Percentiles rank a stretch among this genome's conserved stretches.
These are phyloP conservation scores for Nannoperca obscura DNA, from an alignment of 2,797 vertebrate genomes.

Conservation along the genomic window DNA sequence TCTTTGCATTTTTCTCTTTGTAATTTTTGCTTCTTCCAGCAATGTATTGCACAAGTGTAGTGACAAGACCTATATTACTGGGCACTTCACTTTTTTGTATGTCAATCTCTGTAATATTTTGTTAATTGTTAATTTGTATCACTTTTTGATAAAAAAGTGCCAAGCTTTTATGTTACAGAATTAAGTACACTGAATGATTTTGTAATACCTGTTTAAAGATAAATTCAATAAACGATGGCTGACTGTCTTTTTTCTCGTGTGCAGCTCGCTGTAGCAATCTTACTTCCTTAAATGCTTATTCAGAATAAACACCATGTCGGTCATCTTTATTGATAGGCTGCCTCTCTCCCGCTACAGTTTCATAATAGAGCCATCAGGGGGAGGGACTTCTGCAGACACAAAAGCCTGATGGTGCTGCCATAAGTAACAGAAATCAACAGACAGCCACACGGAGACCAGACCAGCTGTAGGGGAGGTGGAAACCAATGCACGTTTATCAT, in stretches of 20 bases:
- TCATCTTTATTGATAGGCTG: slow-evolving; percentile 63
- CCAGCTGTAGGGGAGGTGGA: slow-evolving; percentile 43
- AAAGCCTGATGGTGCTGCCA: slow-evolving; percentile 64
- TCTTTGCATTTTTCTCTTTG: neutral
- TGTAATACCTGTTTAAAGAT: slow-evolving; percentile 48
- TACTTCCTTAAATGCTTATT: slow-evolving; percentile 28
- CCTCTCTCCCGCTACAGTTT: slow-evolving; percentile 58
- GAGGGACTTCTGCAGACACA: slow-evolving; percentile 72
- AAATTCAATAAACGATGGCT: slow-evolving; percentile 70
- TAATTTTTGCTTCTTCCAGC: slow-evolving; percentile 42
- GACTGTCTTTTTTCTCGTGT: slow-evolving; percentile 18
- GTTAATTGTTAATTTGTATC: slow-evolving; percentile 30
- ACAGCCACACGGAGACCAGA: slow-evolving; percentile 48
- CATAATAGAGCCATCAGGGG: slow-evolving; percentile 70
- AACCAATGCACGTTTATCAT: slow-evolving; percentile 20
- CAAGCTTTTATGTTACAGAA: slow-evolving; percentile 43
- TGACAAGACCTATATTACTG: slow-evolving; percentile 24
- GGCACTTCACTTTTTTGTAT: slow-evolving; percentile 61
- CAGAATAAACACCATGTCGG: neutral
- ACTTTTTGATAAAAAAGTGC: slow-evolving; percentile 36
- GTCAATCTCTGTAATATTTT: slow-evolving; percentile 33
- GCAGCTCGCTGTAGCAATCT: neutral
- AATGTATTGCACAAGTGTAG: slow-evolving; percentile 66
- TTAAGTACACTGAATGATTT: slow-evolving; percentile 42
- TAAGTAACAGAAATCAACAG: slow-evolving; percentile 59